Evolutionary conservation across 2,113 vertebrate species (phyloP).

Genomic region (Martes martes): DNA sequence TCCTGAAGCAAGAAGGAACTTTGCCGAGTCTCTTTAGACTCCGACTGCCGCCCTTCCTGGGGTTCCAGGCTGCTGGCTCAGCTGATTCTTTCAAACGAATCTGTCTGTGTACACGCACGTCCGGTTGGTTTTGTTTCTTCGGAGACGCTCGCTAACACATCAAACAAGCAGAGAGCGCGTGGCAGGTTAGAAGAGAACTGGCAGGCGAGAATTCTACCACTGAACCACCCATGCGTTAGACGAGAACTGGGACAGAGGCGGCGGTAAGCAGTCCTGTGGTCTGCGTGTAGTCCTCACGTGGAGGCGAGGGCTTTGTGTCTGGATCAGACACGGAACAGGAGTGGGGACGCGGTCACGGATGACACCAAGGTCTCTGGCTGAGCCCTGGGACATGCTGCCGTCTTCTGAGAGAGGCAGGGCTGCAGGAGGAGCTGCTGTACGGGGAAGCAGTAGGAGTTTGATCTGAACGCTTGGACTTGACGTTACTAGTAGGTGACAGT

Average conservation of each 20-base stretch:
- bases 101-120: fast-evolving
- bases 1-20: neutral
- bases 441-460: neutral
- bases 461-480: neutral
- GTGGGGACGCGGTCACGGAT: neutral
- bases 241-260: neutral
- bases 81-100: neutral
- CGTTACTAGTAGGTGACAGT: neutral
- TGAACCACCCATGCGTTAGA: too few relatives aligned
- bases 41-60: neutral
- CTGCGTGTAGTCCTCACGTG: neutral
- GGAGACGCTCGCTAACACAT: neutral
- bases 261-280: neutral
- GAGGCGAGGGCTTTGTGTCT: neutral
- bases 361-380: neutral
- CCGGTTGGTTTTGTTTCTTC: neutral
- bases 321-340: neutral
- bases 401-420: neutral
- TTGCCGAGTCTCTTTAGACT: neutral
- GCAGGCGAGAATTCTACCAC: too few relatives aligned
- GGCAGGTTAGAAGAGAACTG: neutral
- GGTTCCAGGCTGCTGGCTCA: neutral
- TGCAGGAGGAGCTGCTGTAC: neutral
- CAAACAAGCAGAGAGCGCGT: neutral
- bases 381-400: neutral